Percentiles rank a stretch among this genome's conserved stretches.
phyloP scores from a whole-genome alignment of 1,140 invertebrate species.

The Calosoma granatense region DNA sequence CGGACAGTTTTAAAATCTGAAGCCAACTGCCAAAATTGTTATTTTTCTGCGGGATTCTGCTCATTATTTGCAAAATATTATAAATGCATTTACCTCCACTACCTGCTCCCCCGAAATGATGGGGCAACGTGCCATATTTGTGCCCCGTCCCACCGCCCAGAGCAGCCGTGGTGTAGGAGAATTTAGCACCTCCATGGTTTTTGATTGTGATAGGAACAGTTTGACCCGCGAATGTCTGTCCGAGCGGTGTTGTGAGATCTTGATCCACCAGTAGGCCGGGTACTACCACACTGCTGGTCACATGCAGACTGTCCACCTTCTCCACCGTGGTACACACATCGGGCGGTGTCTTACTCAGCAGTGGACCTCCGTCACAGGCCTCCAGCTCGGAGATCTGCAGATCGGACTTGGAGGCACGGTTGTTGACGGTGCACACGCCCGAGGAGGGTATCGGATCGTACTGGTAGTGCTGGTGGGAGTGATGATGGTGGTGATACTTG shows the following conservation, averaged over 20 bases:
- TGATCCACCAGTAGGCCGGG: slow-evolving; percentile 20
- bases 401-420: not conserved
- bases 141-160: slow-evolving; percentile 21
- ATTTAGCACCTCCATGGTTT: slow-evolving; percentile 22
- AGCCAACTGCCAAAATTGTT: too few relatives aligned
- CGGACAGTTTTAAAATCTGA: not conserved
- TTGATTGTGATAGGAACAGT: slow-evolving; percentile 33
- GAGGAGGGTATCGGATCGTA: slow-evolving; percentile 21
- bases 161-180: slow-evolving; percentile 15
- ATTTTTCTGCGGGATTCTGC: too few relatives aligned
- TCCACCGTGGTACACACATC: slow-evolving; percentile 29
- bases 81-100: too few relatives aligned
- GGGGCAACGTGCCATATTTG: slow-evolving; percentile 32
- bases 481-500: slow-evolving; percentile 14
- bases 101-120: slow-evolving; percentile 10
- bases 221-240: slow-evolving; percentile 27
- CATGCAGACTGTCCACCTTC: slow-evolving; percentile 10
- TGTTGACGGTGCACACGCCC: slow-evolving; percentile 19
- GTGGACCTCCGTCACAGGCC: slow-evolving; percentile 26
- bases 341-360: slow-evolving; percentile 32
- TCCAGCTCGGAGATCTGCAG: slow-evolving; percentile 23
- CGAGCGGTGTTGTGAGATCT: slow-evolving; percentile 7
- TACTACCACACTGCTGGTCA: slow-evolving; percentile 13
- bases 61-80: too few relatives aligned
- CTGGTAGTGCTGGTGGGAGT: slow-evolving; percentile 12